Percentiles rank a stretch among this genome's conserved stretches.
These are phyloP conservation scores for Escarpia spicata DNA, from an alignment of 2,888 invertebrate genomes.

Conservation along the genomic window DNA sequence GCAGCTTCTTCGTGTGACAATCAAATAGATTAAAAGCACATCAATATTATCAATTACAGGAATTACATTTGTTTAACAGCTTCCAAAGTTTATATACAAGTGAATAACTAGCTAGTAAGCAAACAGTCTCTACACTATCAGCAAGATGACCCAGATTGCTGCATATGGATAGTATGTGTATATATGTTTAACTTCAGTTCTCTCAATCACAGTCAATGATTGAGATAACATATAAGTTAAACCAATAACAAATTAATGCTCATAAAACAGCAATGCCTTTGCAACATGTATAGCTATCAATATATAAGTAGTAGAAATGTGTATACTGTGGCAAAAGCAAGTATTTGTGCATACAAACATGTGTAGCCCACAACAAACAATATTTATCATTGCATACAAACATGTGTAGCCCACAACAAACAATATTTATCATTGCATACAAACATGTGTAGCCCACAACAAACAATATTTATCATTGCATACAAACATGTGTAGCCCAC, in stretches of 20 bases:
- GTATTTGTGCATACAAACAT: too few species aligned
- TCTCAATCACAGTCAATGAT: background rate
- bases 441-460: too few species aligned
- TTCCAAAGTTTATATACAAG: too few species aligned
- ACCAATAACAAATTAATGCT: background rate
- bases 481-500: too few species aligned
- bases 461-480: background rate
- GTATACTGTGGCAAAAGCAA: background rate
- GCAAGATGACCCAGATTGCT: background rate
- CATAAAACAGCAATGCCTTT: background rate
- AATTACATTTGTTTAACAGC: too few species aligned
- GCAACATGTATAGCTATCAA: background rate
- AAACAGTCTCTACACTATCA: background rate
- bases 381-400: background rate
- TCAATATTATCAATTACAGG: too few species aligned
- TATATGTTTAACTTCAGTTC: too few species aligned
- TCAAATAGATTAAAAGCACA: too few species aligned
- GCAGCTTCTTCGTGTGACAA: too few species aligned
- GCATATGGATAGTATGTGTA: background rate
- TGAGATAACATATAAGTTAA: background rate
- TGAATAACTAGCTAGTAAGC: background rate
- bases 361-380: too few species aligned
- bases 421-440: background rate
- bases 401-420: too few species aligned
- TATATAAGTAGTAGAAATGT: background rate